Conservation (phyloP, 2,888 invertebrate genomes). For the Dorcus parallelipipedus region DNA sequence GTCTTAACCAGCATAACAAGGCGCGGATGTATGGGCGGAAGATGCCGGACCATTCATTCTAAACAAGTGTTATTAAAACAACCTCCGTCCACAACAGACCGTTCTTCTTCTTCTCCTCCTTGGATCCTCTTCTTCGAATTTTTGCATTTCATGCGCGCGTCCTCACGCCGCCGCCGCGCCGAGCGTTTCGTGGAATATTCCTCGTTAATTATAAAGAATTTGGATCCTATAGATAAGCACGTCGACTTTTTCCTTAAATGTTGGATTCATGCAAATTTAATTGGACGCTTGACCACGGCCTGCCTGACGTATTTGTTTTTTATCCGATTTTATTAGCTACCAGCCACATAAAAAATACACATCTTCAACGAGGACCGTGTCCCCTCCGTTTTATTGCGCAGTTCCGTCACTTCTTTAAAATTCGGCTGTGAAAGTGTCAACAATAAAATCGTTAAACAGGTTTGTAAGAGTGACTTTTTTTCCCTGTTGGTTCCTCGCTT, state of each 20-base stretch:
- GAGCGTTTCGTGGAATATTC: constrained; percentile 2
- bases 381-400: no score
- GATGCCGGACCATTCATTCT: constrained; percentile 34
- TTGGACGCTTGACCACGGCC: not conserved
- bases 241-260: not conserved
- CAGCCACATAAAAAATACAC: not conserved
- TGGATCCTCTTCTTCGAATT: not conserved
- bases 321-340: not conserved
- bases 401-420: no score
- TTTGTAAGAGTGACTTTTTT: no score
- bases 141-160: not conserved
- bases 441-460: no score
- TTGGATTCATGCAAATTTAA: constrained; percentile 6
- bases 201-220: constrained; percentile 1
- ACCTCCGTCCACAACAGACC: constrained; percentile 11
- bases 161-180: not conserved
- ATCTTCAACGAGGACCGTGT: no score
- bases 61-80: constrained; percentile 33
- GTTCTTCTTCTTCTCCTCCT: not conserved
- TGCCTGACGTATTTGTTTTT: not conserved
- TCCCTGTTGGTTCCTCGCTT: no score
- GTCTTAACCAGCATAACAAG: constrained; percentile 38
- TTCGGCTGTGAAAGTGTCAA: no score
- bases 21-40: constrained; percentile 44
- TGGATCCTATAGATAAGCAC: not conserved